Evolutionary conservation across 2,888 invertebrate species (phyloP).

Genomic region (Drepana falcataria): DNA sequence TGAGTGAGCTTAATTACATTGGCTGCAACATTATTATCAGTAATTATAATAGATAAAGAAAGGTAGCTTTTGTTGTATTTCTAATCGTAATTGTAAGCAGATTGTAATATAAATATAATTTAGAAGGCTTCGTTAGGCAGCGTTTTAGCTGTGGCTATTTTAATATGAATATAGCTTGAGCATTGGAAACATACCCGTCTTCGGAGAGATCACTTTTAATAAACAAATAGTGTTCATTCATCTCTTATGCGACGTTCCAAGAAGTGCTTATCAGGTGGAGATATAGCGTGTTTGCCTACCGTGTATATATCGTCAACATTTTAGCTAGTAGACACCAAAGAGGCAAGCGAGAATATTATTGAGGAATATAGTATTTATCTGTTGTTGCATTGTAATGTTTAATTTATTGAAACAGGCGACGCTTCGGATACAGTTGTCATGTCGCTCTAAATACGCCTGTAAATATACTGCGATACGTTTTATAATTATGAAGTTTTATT

Average conservation of each 20-base stretch:
- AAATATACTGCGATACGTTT: constrained; percentile 61
- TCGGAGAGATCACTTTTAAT: no score
- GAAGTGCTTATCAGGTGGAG: no score
- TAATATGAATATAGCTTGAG: background rate
- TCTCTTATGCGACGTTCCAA: no score
- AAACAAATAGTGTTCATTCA: no score
- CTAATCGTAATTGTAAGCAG: constrained; percentile 9
- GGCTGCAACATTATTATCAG: no score
- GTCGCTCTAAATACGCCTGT: constrained; percentile 34
- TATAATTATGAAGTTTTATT: constrained; percentile 36
- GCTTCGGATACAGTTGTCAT: constrained; percentile 15
- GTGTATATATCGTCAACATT: constrained; percentile 20
- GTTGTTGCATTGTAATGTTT: constrained; percentile 70
- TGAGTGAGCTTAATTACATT: no score
- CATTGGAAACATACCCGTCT: no score
- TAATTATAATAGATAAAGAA: no score
- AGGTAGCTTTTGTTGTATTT: constrained; percentile 16
- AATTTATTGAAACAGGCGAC: constrained; percentile 58
- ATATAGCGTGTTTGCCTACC: background rate
- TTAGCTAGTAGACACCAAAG: constrained; percentile 79
- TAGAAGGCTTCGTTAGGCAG: constrained; percentile 1
- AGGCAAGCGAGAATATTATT: constrained; percentile 53
- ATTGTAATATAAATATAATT: background rate
- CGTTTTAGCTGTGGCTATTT: constrained; percentile 6
- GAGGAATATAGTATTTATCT: constrained; percentile 65